Conservation (phyloP, 23 tunicate genomes). For the Clavelina lepadiformis region DNA sequence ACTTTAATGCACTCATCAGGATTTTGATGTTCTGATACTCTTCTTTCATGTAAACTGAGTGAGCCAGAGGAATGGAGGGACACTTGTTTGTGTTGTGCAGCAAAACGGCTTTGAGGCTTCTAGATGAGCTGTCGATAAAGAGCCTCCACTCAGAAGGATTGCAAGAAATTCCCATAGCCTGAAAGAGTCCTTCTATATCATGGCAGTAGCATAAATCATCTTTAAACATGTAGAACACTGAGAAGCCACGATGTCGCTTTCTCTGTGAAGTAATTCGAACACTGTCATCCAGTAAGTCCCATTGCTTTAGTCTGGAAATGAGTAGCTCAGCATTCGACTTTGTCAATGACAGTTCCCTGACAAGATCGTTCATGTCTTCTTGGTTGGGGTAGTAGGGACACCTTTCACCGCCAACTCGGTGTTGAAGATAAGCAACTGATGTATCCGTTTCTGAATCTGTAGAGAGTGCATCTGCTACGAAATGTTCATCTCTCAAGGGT, state of each 20-base stretch:
- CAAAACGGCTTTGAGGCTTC: slow-evolving; percentile 31
- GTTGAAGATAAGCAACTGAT: slow-evolving; percentile 14
- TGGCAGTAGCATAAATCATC: slow-evolving; percentile 30
- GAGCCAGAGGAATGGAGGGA: slow-evolving; percentile 36
- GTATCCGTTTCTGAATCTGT: slow-evolving; percentile 26
- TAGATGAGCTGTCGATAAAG: slow-evolving; percentile 35
- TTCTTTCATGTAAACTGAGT: slow-evolving; percentile 27
- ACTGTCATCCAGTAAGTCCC: slow-evolving; percentile 28
- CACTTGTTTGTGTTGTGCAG: slow-evolving; percentile 44
- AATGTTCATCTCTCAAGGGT: slow-evolving; percentile 19
- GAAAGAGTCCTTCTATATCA: slow-evolving; percentile 21
- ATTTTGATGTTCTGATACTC: slow-evolving; percentile 29
- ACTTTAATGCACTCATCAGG: slow-evolving; percentile 24
- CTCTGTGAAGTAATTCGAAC: slow-evolving; percentile 32
- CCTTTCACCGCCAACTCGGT: slow-evolving; percentile 16
- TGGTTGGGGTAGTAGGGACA: slow-evolving; percentile 38
- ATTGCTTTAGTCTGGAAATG: slow-evolving; percentile 23
- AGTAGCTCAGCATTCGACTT: slow-evolving; percentile 34
- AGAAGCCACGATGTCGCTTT: slow-evolving; percentile 27
- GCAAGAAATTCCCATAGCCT: slow-evolving; percentile 33
- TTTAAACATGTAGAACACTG: slow-evolving; percentile 14
- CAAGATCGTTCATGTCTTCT: slow-evolving; percentile 31
- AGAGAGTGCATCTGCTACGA: slow-evolving; percentile 14
- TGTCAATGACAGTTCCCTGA: slow-evolving; percentile 22
- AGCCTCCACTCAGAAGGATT: slow-evolving; percentile 24